These are phyloP conservation scores for Melanotus villosus DNA, from an alignment of 2,888 invertebrate species.

Conservation along the genomic window DNA sequence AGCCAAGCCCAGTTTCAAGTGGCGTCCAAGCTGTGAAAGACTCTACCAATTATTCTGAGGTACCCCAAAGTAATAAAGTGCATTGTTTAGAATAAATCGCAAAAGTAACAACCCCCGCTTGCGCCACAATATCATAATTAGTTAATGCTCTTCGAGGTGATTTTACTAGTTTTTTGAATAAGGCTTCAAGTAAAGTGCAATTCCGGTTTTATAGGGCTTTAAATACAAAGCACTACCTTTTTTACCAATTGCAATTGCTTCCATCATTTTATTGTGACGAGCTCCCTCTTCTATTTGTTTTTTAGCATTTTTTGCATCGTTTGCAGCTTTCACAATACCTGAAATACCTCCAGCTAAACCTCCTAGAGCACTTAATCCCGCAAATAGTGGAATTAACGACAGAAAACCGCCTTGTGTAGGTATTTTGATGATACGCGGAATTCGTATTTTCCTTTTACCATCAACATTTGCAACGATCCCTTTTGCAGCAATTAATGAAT, in stretches of 20 bases:
- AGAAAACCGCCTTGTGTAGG: constrained; percentile 61
- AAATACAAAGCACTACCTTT: constrained; percentile 21
- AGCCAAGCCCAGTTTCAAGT: too few relatives aligned
- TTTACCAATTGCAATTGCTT: constrained; percentile 47
- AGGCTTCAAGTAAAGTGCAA: constrained; percentile 27
- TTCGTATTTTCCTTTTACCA: constrained; percentile 26
- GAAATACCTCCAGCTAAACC: constrained; percentile 48
- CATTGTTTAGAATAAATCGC: too few relatives aligned
- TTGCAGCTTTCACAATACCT: constrained; percentile 52
- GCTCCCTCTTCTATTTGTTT: constrained; percentile 49
- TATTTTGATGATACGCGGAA: constrained; percentile 53
- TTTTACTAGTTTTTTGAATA: too few relatives aligned
- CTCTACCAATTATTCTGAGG: too few relatives aligned
- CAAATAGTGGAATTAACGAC: constrained; percentile 61
- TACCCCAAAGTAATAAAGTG: too few relatives aligned
- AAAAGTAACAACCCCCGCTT: too few relatives aligned
- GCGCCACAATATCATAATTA: constrained; percentile 51
- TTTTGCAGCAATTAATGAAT: neutral
- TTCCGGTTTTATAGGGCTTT: constrained; percentile 19
- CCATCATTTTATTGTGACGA: constrained; percentile 54
- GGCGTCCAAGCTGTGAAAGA: too few relatives aligned
- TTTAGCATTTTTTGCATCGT: constrained; percentile 48
- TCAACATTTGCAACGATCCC: neutral
- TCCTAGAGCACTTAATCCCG: constrained; percentile 56
- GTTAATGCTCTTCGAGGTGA: too few relatives aligned